phyloP scores from a whole-genome alignment of 2,888 invertebrate genomes.

The Lutraria lutraria region DNA sequence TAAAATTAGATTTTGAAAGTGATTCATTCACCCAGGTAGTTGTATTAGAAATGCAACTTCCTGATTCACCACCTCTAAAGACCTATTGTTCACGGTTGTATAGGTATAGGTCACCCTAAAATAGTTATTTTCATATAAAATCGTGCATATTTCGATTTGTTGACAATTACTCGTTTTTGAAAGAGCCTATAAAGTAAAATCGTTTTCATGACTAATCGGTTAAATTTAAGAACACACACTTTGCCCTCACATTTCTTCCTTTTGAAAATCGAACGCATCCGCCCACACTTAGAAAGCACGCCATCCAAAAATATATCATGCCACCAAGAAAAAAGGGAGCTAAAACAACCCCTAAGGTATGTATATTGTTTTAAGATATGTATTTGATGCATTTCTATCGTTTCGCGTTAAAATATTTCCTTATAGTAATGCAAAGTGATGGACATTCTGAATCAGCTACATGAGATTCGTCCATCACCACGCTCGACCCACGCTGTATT shows the following conservation, averaged over 20 bases:
- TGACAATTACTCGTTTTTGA: too few species aligned
- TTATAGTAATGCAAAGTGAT: background rate
- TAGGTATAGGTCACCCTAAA: too few species aligned
- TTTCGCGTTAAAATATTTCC: background rate
- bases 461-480: background rate
- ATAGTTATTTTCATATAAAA: too few species aligned
- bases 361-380: background rate
- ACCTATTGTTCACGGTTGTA: too few species aligned
- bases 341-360: slow-evolving; percentile 29
- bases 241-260: background rate
- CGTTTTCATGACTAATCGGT: background rate
- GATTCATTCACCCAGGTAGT: too few species aligned
- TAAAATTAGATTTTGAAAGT: too few species aligned
- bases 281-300: background rate
- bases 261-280: slow-evolving; percentile 15
- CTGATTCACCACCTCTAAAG: too few species aligned
- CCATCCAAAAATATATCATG: slow-evolving; percentile 25
- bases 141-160: too few species aligned
- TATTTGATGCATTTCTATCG: background rate
- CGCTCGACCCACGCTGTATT: background rate
- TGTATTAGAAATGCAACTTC: too few species aligned
- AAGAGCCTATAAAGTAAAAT: background rate
- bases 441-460: background rate
- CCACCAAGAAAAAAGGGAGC: slow-evolving; percentile 33
- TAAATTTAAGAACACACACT: background rate